Base-by-base conservation (phyloP, 2,888 invertebrate genomes). In the Clivina fossor region DNA sequence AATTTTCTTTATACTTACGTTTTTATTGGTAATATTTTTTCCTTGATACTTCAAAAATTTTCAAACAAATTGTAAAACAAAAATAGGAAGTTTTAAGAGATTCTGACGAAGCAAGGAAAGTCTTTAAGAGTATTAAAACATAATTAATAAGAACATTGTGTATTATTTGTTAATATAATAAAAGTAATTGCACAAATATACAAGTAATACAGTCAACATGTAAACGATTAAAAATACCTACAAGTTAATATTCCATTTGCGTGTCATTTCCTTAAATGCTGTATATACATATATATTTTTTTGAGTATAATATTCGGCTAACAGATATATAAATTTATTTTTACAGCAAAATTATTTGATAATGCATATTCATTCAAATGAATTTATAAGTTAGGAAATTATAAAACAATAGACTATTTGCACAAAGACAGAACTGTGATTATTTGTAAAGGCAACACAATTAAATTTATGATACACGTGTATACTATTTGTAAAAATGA, bases 61-160 rank as follows among this genome's bases (percentile, higher is more conserved):
- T n/a, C n/a, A n/a, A n/a, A n/a, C n/a, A n/a, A n/a, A n/a, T n/a
- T n/a, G n/a, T n/a, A n/a, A n/a, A n/a, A 38, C 28, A 38, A 15
- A 38, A 40, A 40, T 16, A 22, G n/a, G 30, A 49, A 38, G 16
- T 53, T 19, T 20, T 22, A n/a, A 33, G 32, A 33, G 47, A 33
- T 20, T 47, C 32, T 47, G 11, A 50, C 35, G 44, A 53, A 53
- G 53, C 53, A 53, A 44, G 53, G 44, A 53, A 53, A 53, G 53
- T 44, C 44, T 26, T 40, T 19, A 20, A 9, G 11, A 3, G 9
- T 9, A 40, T 20, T 1, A 40, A 18, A 40, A 44, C 13, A 24
- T 38, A 16, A 30, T 53, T 53, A 37, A 26, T 53, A 44, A 19
- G 28, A 30, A 19, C 11, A 18, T 44, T 44, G 44, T 30, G 30